A percentile compares a stretch with the other conserved stretches of the same genome.
Conservation (phyloP, 2,113 vertebrate species). For the Charina bottae region DNA sequence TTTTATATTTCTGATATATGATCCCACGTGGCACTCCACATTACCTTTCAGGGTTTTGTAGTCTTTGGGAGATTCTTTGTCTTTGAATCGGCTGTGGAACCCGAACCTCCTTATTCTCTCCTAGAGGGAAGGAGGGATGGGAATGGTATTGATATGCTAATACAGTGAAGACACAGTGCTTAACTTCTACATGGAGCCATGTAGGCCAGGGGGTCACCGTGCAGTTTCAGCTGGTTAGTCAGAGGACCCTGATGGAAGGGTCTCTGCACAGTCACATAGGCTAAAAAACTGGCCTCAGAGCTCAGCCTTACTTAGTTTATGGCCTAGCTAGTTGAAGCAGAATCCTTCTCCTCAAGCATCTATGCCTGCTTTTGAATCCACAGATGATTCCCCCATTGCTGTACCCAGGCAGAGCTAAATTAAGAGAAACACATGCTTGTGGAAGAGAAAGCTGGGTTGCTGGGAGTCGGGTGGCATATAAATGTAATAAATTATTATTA, state of each 20-base stretch:
- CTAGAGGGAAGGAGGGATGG: conserved; percentile 38
- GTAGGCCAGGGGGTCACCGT: rapidly evolving
- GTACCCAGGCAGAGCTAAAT: background rate
- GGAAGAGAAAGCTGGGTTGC: background rate
- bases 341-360: background rate
- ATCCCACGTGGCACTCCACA: no score
- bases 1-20: no score
- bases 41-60: conserved; percentile 52
- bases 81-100: conserved; percentile 56
- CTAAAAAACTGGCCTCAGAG: no score
- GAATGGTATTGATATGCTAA: conserved; percentile 25
- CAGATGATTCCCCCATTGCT: background rate
- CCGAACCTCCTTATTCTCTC: conserved; percentile 67
- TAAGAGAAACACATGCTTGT: background rate
- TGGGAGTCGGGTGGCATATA: background rate
- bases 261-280: background rate
- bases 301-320: no score
- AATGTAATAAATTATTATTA: background rate
- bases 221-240: background rate
- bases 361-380: no score
- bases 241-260: background rate
- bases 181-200: background rate
- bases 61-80: conserved; percentile 14
- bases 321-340: background rate
- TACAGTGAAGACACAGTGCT: background rate